phyloP scores from a whole-genome alignment of 2,113 vertebrate genomes.

The Chamaea fasciata region DNA sequence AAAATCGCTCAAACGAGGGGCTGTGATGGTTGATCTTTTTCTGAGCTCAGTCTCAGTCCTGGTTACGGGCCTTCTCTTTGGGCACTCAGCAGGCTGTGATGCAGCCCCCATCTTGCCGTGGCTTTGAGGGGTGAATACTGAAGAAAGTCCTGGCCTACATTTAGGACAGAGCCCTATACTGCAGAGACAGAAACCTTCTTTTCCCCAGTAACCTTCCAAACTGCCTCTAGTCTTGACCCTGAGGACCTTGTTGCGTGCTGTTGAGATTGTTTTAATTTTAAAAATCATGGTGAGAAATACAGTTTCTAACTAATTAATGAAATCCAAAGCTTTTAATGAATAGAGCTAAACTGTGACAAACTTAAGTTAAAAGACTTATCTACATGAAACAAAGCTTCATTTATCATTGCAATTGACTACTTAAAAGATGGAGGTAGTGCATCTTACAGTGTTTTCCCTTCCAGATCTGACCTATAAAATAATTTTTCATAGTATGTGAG shows the following conservation, averaged over 20 bases:
- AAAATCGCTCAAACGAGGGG: neutral
- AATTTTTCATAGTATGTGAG: neutral
- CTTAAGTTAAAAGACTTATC: neutral
- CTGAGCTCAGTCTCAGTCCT: neutral
- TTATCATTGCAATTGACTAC: neutral
- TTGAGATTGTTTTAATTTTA: neutral
- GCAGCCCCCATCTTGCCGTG: neutral
- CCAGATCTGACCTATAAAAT: neutral
- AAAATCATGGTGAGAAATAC: neutral
- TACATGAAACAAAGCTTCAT: neutral
- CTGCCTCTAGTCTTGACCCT: neutral
- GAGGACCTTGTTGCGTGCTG: neutral
- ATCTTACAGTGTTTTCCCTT: neutral
- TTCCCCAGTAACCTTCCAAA: neutral
- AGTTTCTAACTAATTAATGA: neutral
- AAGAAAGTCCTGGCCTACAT: neutral
- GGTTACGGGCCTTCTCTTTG: accelerated
- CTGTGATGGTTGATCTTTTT: neutral
- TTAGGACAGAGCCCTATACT: too few species aligned
- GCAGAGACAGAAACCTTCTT: neutral
- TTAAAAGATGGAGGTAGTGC: neutral
- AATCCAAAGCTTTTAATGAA: neutral
- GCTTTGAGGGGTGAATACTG: neutral
- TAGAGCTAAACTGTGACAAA: neutral
- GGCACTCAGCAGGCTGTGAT: accelerated